These are phyloP conservation scores for Tetragonisca angustula DNA, from an alignment of 2,888 invertebrate genomes.

Conservation along the genomic window DNA sequence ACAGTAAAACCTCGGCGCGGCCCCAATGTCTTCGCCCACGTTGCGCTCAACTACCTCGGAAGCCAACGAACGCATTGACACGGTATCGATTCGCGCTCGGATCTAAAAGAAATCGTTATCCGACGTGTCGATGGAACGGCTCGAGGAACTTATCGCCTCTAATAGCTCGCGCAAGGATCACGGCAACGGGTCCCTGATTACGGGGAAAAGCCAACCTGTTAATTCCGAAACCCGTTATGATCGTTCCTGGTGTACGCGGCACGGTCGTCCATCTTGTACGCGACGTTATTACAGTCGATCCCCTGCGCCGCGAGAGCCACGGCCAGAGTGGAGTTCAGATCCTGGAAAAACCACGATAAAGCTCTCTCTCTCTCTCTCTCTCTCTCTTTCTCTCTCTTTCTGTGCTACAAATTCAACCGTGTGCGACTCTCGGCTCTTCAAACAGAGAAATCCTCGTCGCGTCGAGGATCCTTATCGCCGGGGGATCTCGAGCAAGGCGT, in stretches of 20 bases:
- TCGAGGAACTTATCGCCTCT: background rate
- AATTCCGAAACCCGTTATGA: constrained; percentile 15
- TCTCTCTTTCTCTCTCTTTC: background rate
- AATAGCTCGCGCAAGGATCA: background rate
- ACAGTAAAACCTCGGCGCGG: background rate
- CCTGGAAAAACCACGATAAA: constrained; percentile 1
- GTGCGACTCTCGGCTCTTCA: background rate
- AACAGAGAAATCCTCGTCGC: constrained; percentile 17
- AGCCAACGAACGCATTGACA: constrained; percentile 8
- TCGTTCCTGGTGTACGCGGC: background rate
- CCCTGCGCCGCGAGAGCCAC: background rate
- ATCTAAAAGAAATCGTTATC: constrained; percentile 8
- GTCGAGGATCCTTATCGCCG: constrained; percentile 18
- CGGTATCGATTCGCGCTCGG: background rate
- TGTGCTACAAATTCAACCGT: constrained; percentile 1
- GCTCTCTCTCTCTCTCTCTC: background rate
- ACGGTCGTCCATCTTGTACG: background rate
- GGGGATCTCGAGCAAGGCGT: constrained; percentile 38
- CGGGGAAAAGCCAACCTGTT: constrained; percentile 13
- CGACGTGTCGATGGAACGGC: background rate
- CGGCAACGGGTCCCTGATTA: constrained; percentile 2
- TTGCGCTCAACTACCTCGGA: background rate
- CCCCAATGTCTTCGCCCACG: constrained; percentile 4
- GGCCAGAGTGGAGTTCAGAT: background rate
- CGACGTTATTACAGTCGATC: background rate